Base-by-base conservation (phyloP, 2,113 vertebrate genomes). In the Malurus melanocephalus region DNA sequence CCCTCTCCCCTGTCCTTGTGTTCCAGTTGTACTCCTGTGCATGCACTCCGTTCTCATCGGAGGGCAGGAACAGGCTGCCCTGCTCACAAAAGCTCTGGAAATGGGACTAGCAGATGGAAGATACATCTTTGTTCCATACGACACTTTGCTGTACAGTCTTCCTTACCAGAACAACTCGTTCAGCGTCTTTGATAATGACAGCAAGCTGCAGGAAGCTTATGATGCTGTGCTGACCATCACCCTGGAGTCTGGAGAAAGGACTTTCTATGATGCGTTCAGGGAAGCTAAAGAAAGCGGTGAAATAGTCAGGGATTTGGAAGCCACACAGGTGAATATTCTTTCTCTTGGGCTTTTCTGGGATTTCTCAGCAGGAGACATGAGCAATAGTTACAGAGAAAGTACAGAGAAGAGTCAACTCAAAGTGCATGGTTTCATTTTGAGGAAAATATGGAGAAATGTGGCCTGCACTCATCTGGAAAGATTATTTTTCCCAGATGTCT, bases 1-100 rank as follows among this genome's bases (percentile, higher is more conserved):
- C 4, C 4, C 13, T 72, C 7, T 28, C 28, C 77, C 22, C 28
- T 32, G 60, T 67, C 48, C 73, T 91, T 91, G 46, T 65, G 15
- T 97, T 97, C 69, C 96, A 99, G 98, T 98, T 72, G 97, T 99
- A 64, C 92, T 99, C 83, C 98, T 99, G 98, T 99, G 99, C 95
- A 99, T 99, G 98, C 98, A 98, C 93, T 99, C 98, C 1, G 87
- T 97, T 57, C 97, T 99, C 89, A 82, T 98, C 48, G 98, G 98
- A 85, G 98, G 98, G 26, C 90, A 98, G 59, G 98, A 98, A 60
- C 98, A 99, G 89, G 97, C 87, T 1, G 74, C 51, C 40, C 97
- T 99, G 53, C 98, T 99, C 33, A 97, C 97, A 66, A 98, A 98
- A 93, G 98, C 98, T 57, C 97, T 97, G 22, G 94, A 98, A 90